phyloP scores from a whole-genome alignment of 2,888 invertebrate species.

The Zeuzera pyrina region DNA sequence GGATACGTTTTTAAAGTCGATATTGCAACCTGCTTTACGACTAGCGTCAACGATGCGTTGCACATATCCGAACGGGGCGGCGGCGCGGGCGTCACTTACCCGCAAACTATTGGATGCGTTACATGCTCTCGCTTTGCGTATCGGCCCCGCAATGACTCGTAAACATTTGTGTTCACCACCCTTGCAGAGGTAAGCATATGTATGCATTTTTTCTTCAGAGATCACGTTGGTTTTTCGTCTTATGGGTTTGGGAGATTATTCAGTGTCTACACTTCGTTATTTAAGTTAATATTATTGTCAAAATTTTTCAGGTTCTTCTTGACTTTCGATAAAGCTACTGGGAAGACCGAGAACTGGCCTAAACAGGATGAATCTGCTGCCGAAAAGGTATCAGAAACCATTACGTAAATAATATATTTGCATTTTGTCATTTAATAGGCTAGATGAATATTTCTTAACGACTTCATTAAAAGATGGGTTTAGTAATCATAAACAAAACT shows the following conservation, averaged over 20 bases:
- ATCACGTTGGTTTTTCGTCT: constrained; percentile 3
- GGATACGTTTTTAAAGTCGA: constrained; percentile 88
- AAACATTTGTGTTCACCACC: constrained; percentile 81
- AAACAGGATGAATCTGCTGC: constrained; percentile 53
- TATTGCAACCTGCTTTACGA: constrained; percentile 87
- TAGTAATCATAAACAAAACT: too few relatives aligned
- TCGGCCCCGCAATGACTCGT: constrained; percentile 85
- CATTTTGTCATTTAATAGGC: too few relatives aligned
- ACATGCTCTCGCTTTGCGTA: constrained; percentile 82
- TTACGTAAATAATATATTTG: too few relatives aligned
- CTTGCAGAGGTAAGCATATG: constrained; percentile 60
- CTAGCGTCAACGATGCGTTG: constrained; percentile 85
- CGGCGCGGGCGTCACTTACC: constrained; percentile 82
- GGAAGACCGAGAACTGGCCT: constrained; percentile 62
- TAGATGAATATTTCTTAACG: too few relatives aligned
- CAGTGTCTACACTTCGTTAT: too few relatives aligned
- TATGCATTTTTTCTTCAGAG: too few relatives aligned
- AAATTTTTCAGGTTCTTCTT: constrained; percentile 80
- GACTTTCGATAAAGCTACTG: constrained; percentile 83
- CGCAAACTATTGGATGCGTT: constrained; percentile 87
- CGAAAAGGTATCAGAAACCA: constrained; percentile 59
- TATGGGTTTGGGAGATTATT: too few relatives aligned
- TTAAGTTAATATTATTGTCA: too few relatives aligned
- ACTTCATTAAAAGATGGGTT: too few relatives aligned
- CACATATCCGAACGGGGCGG: constrained; percentile 85